These are phyloP conservation scores for Nanorana parkeri DNA, from an alignment of 2,113 vertebrate genomes.

Conservation along the genomic window DNA sequence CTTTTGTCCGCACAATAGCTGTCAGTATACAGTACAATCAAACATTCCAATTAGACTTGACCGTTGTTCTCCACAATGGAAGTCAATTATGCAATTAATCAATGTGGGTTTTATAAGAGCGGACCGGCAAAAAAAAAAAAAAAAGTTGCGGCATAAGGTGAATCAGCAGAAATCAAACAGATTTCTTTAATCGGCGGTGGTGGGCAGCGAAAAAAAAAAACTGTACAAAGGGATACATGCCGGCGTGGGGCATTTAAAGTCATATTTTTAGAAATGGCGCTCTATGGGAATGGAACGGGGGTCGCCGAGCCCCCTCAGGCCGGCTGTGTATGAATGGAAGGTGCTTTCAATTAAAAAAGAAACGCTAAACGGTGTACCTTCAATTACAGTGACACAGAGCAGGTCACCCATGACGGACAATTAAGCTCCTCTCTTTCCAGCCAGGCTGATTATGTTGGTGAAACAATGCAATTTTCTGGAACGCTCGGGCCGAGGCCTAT, in stretches of 20 bases:
- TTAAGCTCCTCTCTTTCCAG: slow-evolving; percentile 22
- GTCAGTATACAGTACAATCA: slow-evolving; percentile 40
- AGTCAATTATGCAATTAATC: slow-evolving; percentile 57
- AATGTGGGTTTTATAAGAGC: slow-evolving; percentile 54
- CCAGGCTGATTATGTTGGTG: background rate
- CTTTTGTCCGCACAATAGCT: slow-evolving; percentile 13
- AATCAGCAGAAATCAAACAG: slow-evolving; percentile 51
- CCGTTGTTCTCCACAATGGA: slow-evolving; percentile 51
- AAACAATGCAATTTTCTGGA: slow-evolving; percentile 44
- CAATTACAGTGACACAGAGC: slow-evolving; percentile 37
- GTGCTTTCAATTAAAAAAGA: slow-evolving; percentile 43
- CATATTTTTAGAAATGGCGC: slow-evolving; percentile 49
- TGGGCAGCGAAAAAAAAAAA: slow-evolving; percentile 31
- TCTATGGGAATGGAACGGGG: slow-evolving; percentile 14
- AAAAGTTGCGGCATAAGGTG: slow-evolving; percentile 35
- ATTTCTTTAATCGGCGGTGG: slow-evolving; percentile 37
- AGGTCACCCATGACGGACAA: slow-evolving; percentile 42
- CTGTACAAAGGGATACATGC: slow-evolving; percentile 32
- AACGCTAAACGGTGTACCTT: slow-evolving; percentile 13
- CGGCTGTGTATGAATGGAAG: slow-evolving; percentile 19
- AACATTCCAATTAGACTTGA: slow-evolving; percentile 53
- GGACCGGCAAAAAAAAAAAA: slow-evolving; percentile 16
- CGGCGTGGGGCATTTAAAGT: slow-evolving; percentile 34
- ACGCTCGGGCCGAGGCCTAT: background rate
- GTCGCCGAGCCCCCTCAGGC: background rate